Base-by-base conservation (phyloP, 2,797 vertebrate species). In the Sylvilagus floridanus region DNA sequence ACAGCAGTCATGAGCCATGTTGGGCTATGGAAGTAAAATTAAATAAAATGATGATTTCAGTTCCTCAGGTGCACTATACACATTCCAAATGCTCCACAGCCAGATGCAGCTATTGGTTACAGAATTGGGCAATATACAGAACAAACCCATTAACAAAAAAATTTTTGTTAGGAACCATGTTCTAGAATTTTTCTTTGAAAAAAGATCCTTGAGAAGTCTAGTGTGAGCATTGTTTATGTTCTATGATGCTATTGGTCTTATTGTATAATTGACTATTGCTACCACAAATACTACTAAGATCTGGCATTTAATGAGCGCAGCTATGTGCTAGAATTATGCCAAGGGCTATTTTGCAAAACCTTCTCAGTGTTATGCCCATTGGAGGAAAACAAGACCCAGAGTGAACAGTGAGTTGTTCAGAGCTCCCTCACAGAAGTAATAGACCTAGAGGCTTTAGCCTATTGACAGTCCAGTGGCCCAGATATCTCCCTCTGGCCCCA, bases 301-400 rank as follows among this genome's bases (percentile, higher is more conserved):
- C 7, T 92, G 82, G 32, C 30, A 60, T 88, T 87, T 73, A 60
- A 26, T 75, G 60, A 63, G 8, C 4, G 22, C 14, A 22, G 12
- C 32, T 60, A 16, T 21, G 12, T 77, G 30, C 54, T 82, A 82
- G 65, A 78, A 88, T 52, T 94, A 47, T 66, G 22, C 52, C 52
- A 81, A 93, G 11, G 42, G 7, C 37, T 66, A 65, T 11, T 96
- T 92, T 86, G 71, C 30, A 91, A 62, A 63, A 12, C n/a, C 54
- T 28, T 65, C 17, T 7, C 13, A 60, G 6, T 26, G 17, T 81
- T 86, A 47, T 71, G 17, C 66, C 28, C 76, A 88, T 52, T 88
- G 93, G 32, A 82, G 60, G 73, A 73, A 91, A 72, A 65, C 63
- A 71, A 86, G 32, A 72, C 66, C 84, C 50, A 24, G 69, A 84